phyloP scores from a whole-genome alignment of 2,888 invertebrate genomes.

The Marronus borbonicus region DNA sequence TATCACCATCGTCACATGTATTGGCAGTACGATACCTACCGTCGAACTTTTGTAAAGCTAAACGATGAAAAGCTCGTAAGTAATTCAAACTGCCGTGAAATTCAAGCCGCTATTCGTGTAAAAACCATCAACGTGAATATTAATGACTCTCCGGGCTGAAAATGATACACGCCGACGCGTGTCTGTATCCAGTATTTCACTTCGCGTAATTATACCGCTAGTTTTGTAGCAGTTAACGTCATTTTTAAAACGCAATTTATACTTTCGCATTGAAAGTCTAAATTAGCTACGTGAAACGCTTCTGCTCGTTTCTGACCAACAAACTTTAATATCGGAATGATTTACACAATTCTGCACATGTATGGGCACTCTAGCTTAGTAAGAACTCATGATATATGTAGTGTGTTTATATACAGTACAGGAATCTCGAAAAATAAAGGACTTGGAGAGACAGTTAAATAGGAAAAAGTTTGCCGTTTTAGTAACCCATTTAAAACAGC shows the following conservation, averaged over 20 bases:
- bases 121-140: slow-evolving; percentile 46
- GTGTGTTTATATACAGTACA: too few species aligned
- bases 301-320: not conserved
- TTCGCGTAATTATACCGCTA: slow-evolving; percentile 30
- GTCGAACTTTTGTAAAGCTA: slow-evolving; percentile 30
- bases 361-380: too few species aligned
- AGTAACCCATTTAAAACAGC: too few species aligned
- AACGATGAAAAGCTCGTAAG: slow-evolving; percentile 40
- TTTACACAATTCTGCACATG: too few species aligned
- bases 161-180: slow-evolving; percentile 26
- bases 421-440: too few species aligned
- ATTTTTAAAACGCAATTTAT: slow-evolving; percentile 34
- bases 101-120: slow-evolving; percentile 39
- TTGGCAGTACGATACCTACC: slow-evolving; percentile 23
- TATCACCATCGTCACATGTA: slow-evolving; percentile 10
- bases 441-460: too few species aligned
- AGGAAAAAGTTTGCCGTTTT: too few species aligned
- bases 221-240: slow-evolving; percentile 26
- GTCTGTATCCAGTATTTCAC: not conserved
- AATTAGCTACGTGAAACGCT: slow-evolving; percentile 10
- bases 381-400: too few species aligned
- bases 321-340: too few species aligned
- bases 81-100: slow-evolving; percentile 41
- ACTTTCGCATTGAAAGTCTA: not conserved
- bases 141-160: slow-evolving; percentile 43